phyloP scores from a whole-genome alignment of 1,140 invertebrate species.

The Lepidurus couesii region DNA sequence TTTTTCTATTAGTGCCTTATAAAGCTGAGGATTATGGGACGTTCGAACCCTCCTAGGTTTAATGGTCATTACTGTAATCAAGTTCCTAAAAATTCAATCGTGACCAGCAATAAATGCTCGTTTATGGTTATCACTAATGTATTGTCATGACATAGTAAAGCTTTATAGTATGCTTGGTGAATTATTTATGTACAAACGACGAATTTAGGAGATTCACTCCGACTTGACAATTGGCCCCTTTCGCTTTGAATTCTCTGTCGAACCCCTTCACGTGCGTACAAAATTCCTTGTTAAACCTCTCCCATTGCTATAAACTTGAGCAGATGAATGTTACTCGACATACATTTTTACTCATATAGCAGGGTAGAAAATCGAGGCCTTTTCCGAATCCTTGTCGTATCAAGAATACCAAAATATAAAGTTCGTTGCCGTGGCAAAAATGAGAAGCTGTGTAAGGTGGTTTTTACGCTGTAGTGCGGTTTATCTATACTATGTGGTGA shows the following conservation, averaged over 20 bases:
- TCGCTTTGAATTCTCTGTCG: neutral
- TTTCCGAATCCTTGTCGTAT: neutral
- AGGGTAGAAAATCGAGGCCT: neutral
- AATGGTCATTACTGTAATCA: neutral
- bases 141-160: neutral
- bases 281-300: neutral
- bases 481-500: no score
- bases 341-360: neutral
- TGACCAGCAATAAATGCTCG: neutral
- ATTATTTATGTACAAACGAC: constrained; percentile 15
- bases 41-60: neutral
- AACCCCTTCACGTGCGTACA: neutral
- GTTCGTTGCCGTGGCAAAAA: constrained; percentile 6
- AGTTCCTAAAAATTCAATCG: neutral
- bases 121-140: neutral
- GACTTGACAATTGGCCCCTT: constrained; percentile 15
- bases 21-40: no score
- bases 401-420: neutral
- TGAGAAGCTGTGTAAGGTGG: neutral
- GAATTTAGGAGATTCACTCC: constrained; percentile 5
- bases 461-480: neutral
- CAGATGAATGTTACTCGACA: neutral
- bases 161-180: neutral
- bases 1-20: no score
- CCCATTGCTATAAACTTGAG: neutral